phyloP scores from a whole-genome alignment of 2,113 vertebrate genomes.

The Piprites chloris region DNA sequence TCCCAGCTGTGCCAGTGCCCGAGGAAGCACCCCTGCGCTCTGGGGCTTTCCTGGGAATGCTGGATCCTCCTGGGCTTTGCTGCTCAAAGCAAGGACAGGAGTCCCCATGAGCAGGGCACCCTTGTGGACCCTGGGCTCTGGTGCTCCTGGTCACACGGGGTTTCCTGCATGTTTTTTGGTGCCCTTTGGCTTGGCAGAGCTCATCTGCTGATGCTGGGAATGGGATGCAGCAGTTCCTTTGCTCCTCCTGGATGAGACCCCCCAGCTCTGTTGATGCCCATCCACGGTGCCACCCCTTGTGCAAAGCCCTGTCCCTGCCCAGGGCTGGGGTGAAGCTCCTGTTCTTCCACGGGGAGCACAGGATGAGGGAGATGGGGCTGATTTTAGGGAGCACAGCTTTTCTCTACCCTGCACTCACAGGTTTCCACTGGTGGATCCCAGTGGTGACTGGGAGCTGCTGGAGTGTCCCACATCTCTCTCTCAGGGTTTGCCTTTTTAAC shows the following conservation, averaged over 20 bases:
- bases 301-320: background rate
- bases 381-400: background rate
- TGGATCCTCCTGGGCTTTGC: background rate
- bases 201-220: background rate
- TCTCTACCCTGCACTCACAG: background rate
- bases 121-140: fast-evolving
- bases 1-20: fast-evolving
- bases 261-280: background rate
- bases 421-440: background rate
- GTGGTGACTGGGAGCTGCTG: background rate
- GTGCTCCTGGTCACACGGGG: fast-evolving
- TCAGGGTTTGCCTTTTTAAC: background rate
- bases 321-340: background rate
- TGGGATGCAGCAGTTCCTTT: background rate
- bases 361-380: background rate
- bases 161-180: background rate
- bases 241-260: background rate
- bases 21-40: background rate
- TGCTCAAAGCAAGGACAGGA: background rate
- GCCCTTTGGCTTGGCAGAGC: background rate
- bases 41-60: background rate
- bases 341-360: too few relatives aligned
- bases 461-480: too few relatives aligned
- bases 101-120: fast-evolving
- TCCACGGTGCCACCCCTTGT: background rate